Percentiles rank a stretch among this genome's conserved stretches.
These are phyloP conservation scores for Porites lobata DNA, from an alignment of 92 coral and sea anemone genomes.

Conservation along the genomic window DNA sequence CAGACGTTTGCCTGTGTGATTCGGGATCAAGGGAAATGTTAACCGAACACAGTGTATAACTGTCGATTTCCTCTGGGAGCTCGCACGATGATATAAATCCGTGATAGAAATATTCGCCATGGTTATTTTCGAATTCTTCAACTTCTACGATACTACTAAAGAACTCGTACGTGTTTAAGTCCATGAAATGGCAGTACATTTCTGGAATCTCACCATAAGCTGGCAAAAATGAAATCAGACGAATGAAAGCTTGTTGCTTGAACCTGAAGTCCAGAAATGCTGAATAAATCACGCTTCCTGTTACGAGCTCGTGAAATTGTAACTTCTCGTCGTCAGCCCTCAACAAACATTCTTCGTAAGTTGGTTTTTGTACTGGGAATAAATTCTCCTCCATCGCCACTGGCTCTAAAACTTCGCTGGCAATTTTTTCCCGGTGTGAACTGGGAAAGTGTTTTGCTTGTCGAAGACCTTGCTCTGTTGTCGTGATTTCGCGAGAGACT, in stretches of 20 bases:
- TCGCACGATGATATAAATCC: constrained; percentile 40
- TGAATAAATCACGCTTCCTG: constrained; percentile 28
- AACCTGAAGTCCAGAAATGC: constrained; percentile 46
- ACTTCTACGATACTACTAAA: constrained; percentile 36
- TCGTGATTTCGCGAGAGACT: neutral
- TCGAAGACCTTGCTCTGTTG: neutral
- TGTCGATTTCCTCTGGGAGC: constrained; percentile 37
- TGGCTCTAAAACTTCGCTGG: neutral
- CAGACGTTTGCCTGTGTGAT: neutral
- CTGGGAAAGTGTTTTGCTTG: neutral
- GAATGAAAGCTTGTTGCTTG: constrained; percentile 37
- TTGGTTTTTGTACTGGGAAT: constrained; percentile 13
- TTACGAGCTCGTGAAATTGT: constrained; percentile 23
- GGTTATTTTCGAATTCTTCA: constrained; percentile 37
- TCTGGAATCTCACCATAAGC: constrained; percentile 31
- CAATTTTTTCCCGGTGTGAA: neutral
- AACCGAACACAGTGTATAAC: constrained; percentile 35
- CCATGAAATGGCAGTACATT: constrained; percentile 43
- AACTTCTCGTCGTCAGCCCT: neutral
- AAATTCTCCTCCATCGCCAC: constrained; percentile 1
- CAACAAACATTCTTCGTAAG: constrained; percentile 2
- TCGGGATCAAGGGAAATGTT: constrained; percentile 37
- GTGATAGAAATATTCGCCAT: constrained; percentile 3
- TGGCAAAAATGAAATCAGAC: constrained; percentile 47
- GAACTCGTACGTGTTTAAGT: constrained; percentile 4